Conservation (phyloP, 2,888 invertebrate species). For the Prosopocoilus inquinatus region DNA sequence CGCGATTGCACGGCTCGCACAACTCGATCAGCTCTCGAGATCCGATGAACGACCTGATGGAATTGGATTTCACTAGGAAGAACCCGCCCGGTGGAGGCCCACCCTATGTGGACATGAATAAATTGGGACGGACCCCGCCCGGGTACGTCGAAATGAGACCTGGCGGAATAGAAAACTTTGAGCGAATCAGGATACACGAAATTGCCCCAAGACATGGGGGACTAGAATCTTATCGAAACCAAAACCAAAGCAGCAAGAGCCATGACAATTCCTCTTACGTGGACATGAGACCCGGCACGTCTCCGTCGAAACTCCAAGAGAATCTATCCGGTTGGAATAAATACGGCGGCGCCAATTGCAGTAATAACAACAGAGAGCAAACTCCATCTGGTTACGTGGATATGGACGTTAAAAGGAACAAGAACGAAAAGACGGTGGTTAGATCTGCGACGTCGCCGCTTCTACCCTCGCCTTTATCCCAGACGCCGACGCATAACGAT, state of each 20-base stretch:
- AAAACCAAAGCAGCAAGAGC: conserved; percentile 48
- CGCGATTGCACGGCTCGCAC: conserved; percentile 48
- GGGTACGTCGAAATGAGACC: conserved; percentile 53
- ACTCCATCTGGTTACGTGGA: conserved; percentile 52
- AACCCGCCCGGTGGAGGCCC: conserved; percentile 4
- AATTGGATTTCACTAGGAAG: conserved; percentile 64
- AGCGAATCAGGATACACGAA: background rate
- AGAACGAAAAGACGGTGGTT: conserved; percentile 1
- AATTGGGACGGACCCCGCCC: conserved; percentile 47
- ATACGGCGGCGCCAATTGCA: conserved; percentile 11
- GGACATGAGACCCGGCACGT: conserved; percentile 36
- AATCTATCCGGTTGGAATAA: background rate
- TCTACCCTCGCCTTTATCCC: conserved; percentile 13
- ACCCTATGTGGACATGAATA: conserved; percentile 63
- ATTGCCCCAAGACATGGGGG: background rate
- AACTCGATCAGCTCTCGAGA: conserved; percentile 54
- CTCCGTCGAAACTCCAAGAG: conserved; percentile 26
- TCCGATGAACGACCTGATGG: conserved; percentile 77
- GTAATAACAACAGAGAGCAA: conserved; percentile 1
- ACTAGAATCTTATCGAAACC: conserved; percentile 50
- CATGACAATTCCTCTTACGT: conserved; percentile 28
- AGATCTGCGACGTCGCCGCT: conserved; percentile 4
- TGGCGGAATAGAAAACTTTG: conserved; percentile 29
- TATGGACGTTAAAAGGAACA: conserved; percentile 47
- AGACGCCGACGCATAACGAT: conserved; percentile 32